Conservation (phyloP, 1,140 invertebrate genomes). For the Eubasilissa regina region DNA sequence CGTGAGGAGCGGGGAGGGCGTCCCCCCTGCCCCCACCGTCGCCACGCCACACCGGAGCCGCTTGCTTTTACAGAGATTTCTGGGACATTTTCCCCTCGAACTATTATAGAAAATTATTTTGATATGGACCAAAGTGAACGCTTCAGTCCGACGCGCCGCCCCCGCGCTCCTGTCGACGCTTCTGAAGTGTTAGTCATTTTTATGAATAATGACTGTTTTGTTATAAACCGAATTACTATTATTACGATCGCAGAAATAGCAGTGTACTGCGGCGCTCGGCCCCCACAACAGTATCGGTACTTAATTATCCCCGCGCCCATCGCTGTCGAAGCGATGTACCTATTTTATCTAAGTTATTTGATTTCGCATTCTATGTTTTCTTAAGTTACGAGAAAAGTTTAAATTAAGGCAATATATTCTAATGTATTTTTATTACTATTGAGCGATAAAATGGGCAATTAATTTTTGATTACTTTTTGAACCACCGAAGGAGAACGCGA, state of each 20-base stretch:
- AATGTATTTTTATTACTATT: constrained; percentile 50
- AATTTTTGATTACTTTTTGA: constrained; percentile 48
- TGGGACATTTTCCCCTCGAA: constrained; percentile 30
- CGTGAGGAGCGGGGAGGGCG: constrained; percentile 66
- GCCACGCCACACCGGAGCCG: neutral
- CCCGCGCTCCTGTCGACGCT: neutral
- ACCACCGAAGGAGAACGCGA: constrained; percentile 23
- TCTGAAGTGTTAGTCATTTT: constrained; percentile 40
- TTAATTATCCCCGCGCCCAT: constrained; percentile 17
- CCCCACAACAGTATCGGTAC: neutral
- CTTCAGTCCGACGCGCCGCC: neutral
- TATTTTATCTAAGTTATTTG: constrained; percentile 40
- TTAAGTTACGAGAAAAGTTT: constrained; percentile 31
- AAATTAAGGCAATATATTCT: constrained; percentile 44
- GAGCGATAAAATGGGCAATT: constrained; percentile 43
- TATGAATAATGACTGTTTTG: constrained; percentile 21
- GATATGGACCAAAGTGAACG: constrained; percentile 37
- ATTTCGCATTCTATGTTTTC: constrained; percentile 38
- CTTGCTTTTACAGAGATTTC: constrained; percentile 38
- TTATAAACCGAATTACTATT: constrained; percentile 28
- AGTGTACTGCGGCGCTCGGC: neutral
- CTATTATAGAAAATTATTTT: constrained; percentile 45
- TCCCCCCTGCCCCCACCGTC: neutral
- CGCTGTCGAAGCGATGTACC: neutral
- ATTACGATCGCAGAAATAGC: neutral